Base-by-base conservation (phyloP, 2,888 invertebrate species). In the Epistrophe eligans region DNA sequence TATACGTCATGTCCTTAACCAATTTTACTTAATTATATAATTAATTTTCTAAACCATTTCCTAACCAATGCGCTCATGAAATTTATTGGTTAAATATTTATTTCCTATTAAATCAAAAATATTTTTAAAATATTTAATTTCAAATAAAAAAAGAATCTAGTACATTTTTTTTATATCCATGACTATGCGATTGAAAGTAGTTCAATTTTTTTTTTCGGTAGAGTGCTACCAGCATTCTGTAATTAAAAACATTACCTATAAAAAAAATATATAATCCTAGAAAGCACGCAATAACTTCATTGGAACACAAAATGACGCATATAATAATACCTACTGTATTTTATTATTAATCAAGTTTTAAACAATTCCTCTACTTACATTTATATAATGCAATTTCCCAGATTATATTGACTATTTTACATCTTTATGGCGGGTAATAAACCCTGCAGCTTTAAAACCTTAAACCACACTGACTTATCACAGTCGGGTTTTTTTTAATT, bases 401-500 rank as follows among this genome's bases (percentile, higher is more conserved):
- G 58, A 35, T 35, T 35, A 35, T 35, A 38, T 35, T 35, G 58
- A 58, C 62, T 43, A 43, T 43, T 40, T 62, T 62, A 62, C 62
- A 62, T 24, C 24, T 60, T 60, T 38, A 60, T 60, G 19, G 7
- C 58, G 19, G 19, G 1, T 15, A 24, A 62, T 62, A 62, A 62
- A 62, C 60, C 24, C 19, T 24, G 13, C 2, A 60, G 19, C 60
- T 40, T 38, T 40, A 6, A 17, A 17, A 58, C n/a, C 60, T 40
- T 40, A 13, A 13, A 6, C 40, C 11, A 15, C 15, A 17, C 8
- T 24, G 62, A 13, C 40, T 40, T 38, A 35, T 58, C 35, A 10
- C 19, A 1, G 17, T 38, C 57, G 35, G 48, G 0, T 32, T n/a
- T 38, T 17, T 19, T 28, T 32, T 35, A 40, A 60, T 60, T 60